These are phyloP conservation scores for Ptiloglossa arizonensis DNA, from an alignment of 1,140 invertebrate species.

Conservation along the genomic window DNA sequence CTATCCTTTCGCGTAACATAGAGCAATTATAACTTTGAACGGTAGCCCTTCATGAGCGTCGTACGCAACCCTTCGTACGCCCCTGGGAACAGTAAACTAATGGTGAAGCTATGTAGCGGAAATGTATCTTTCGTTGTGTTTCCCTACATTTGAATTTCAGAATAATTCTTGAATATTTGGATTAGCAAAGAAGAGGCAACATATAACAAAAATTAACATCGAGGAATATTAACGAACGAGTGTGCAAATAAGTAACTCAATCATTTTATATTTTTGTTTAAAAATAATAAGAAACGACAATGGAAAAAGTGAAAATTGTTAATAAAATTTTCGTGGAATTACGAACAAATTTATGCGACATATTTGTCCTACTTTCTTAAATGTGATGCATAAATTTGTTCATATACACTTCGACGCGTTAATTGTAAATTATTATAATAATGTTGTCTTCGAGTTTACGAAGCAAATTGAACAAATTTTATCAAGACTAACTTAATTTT, in stretches of 20 bases:
- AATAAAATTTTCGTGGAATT: neutral
- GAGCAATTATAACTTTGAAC: slow-evolving; percentile 79
- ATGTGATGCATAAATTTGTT: too few relatives aligned
- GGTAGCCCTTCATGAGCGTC: slow-evolving; percentile 63
- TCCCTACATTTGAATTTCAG: slow-evolving; percentile 51
- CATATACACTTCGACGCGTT: too few relatives aligned
- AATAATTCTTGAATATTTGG: slow-evolving; percentile 6
- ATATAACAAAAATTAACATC: neutral
- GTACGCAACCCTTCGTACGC: slow-evolving; percentile 64
- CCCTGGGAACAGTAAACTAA: slow-evolving; percentile 78
- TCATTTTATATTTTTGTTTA: neutral
- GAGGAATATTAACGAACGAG: neutral
- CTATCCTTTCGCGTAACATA: slow-evolving; percentile 63
- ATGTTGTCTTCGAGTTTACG: too few relatives aligned
- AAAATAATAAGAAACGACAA: neutral
- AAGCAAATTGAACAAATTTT: too few relatives aligned
- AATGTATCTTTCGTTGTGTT: slow-evolving; percentile 63
- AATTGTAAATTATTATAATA: too few relatives aligned
- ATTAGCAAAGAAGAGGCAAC: neutral
- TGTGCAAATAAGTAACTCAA: slow-evolving; percentile 4
- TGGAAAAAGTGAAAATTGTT: neutral
- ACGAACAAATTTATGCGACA: too few relatives aligned
- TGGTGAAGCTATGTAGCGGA: slow-evolving; percentile 68
- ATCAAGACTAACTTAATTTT: too few relatives aligned
- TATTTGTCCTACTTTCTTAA: too few relatives aligned